Evolutionary conservation across 2,888 invertebrate genomes (phyloP), one percentile per base, ranked within the genome.

Genomic region (Machimus atricapillus): DNA sequence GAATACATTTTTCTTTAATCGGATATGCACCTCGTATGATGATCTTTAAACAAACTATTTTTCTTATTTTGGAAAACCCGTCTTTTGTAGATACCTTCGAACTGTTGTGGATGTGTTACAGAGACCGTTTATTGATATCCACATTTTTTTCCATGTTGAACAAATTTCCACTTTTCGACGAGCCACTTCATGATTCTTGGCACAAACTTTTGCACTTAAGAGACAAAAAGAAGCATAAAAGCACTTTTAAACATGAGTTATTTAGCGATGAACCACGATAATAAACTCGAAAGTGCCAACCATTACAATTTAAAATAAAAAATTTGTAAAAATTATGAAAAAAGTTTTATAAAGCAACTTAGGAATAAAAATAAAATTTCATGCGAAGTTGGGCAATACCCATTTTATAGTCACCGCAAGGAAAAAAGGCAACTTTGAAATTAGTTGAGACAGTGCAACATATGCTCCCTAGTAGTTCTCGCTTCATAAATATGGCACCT

Each of bases 401-500:
- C 79, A 79, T 79, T 79, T 27, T 19, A 46, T n/a, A 79, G 79
- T 23, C 7, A 79, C 79, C 79, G 43, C 79, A 79, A 79, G 14
- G 43, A 27, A 19, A 34, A 46, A 79, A 79, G 8, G 27, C 46
- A 79, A 12, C 31, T 79, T 79, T 43, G 79, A 52, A 79, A 79
- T 79, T 79, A 79, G 43, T 27, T 27, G 79, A 46, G 46, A 23
- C 79, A 79, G 40, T 79, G 79, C 46, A 79, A 79, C 79, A 79
- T 79, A 79, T 79, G 79, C 79, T 52, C 79, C 79, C 52, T 79
- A 43, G 79, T 46, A 46, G 19, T 79, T 79, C 16, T 43, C 79
- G 79, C 52, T 27, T 27, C 79, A 79, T 79, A 79, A 79, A 79
- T 19, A 79, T 79, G 79, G 79, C 79, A 79, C 79, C 79, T 79